Base-by-base conservation (phyloP, 2,888 invertebrate genomes). In the Syrphus vitripennis region DNA sequence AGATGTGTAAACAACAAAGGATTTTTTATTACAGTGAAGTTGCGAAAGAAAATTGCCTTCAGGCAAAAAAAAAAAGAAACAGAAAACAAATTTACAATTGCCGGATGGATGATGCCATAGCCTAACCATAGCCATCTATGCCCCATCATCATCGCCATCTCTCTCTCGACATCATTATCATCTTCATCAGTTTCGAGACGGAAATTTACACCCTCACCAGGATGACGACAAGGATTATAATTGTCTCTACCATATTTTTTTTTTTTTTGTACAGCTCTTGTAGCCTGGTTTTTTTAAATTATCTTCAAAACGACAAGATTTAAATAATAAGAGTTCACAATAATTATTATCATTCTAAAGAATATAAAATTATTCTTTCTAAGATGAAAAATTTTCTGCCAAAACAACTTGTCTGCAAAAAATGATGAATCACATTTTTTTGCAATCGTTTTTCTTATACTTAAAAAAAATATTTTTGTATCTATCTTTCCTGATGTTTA, bases 61-160 rank as follows among this genome's bases (percentile, higher is more conserved):
- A 19, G 34, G 34, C 67, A 59, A 9, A 14, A 29, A n/a, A 24
- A 24, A 53, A 29, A 61, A 69, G 34, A 37, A 67, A 42, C 26
- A 42, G 42, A 74, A 69, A 61, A 59, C 7, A 59, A 53, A 57
- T 37, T 70, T 50, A 16, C 53, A 72, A 78, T 61, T 71, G 71
- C 71, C 79, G 75, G 81, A 76, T 76, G 67, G 75, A 76, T 50
- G 76, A 82, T 57, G 74, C 16, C 57, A 65, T 65, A 37, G 42
- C 26, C 61, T n/a, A n/a, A n/a, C n/a, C n/a, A n/a, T n/a, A 42
- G 45, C 9, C 19, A 57, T n/a, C n/a, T n/a, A n/a, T 57, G 31
- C 6, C 12, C 19, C 29, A 14, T 61, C 21, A 6, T 26, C 42
- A 40, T 63, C 26, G 26, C 26, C 42, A 26, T 42, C 42, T n/a